Evolutionary conservation across 2,888 invertebrate species (phyloP).

Genomic region (Drosophila bunnanda): DNA sequence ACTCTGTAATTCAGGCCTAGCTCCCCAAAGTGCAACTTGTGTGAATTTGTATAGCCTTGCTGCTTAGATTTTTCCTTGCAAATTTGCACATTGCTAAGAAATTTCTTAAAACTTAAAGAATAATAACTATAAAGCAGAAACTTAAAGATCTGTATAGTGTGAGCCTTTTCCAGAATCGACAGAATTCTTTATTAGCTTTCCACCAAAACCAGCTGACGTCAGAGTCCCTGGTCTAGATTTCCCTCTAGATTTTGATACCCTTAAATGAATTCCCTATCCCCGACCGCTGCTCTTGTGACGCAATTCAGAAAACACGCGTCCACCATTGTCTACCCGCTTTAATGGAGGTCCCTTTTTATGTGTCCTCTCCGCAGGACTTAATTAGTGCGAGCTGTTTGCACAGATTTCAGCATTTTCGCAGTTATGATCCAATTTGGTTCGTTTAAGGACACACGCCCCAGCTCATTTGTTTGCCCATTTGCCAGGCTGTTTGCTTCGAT

Average conservation of each 20-base stretch:
- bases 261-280: background rate
- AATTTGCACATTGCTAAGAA: background rate
- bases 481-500: conserved; percentile 71
- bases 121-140: background rate
- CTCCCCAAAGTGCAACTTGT: conserved; percentile 1
- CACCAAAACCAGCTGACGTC: conserved; percentile 25
- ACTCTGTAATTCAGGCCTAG: background rate
- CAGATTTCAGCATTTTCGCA: conserved; percentile 77
- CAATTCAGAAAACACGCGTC: conserved; percentile 52
- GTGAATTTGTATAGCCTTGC: background rate
- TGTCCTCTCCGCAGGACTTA: conserved; percentile 74
- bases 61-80: background rate
- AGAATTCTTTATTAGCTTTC: background rate
- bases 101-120: background rate
- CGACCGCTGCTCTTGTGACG: conserved; percentile 42
- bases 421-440: conserved; percentile 77
- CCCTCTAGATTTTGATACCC: background rate
- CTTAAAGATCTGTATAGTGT: background rate
- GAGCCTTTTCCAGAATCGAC: background rate
- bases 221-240: background rate
- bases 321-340: conserved; percentile 46
- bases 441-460: conserved; percentile 72
- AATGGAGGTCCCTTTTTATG: conserved; percentile 61
- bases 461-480: conserved; percentile 78
- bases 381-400: conserved; percentile 79